A percentile compares a stretch with the other conserved stretches of the same genome.
Conservation (phyloP, 2,888 invertebrate genomes). For the Galerucella pusilla region DNA sequence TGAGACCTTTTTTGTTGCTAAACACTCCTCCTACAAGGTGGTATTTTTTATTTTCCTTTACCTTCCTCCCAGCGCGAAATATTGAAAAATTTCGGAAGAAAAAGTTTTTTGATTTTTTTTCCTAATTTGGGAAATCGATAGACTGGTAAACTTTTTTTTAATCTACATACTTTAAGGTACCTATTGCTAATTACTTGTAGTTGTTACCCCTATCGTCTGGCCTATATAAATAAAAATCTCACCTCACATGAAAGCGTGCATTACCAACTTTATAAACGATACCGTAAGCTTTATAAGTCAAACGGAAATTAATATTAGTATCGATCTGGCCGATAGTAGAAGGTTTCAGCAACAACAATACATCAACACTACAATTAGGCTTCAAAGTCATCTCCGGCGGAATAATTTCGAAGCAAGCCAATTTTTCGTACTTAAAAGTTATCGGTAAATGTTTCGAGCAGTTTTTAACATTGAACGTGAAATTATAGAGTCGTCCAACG, state of each 20-base stretch:
- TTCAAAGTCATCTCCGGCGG: conserved; percentile 47
- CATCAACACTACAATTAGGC: conserved; percentile 43
- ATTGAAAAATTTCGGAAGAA: too few species aligned
- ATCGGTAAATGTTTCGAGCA: conserved; percentile 52
- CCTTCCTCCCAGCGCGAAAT: too few species aligned
- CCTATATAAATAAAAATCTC: neutral
- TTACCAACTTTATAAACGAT: conserved; percentile 39
- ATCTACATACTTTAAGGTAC: too few species aligned
- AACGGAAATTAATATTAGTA: conserved; percentile 50
- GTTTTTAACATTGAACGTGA: conserved; percentile 51
- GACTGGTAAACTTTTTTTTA: too few species aligned
- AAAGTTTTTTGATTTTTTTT: too few species aligned
- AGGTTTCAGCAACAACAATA: conserved; percentile 50
- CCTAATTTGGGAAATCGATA: too few species aligned
- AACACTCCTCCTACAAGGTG: too few species aligned
- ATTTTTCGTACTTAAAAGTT: conserved; percentile 50
- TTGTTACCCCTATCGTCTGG: too few species aligned
- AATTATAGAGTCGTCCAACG: conserved; percentile 58
- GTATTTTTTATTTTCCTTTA: too few species aligned
- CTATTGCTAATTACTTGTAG: too few species aligned
- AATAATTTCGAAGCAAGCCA: conserved; percentile 54
- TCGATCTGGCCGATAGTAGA: conserved; percentile 49
- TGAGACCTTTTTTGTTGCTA: too few species aligned
- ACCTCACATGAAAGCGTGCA: conserved; percentile 23
- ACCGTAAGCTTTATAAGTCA: conserved; percentile 46